phyloP scores from a whole-genome alignment of 2,113 vertebrate genomes.

The Platysternon megacephalum region DNA sequence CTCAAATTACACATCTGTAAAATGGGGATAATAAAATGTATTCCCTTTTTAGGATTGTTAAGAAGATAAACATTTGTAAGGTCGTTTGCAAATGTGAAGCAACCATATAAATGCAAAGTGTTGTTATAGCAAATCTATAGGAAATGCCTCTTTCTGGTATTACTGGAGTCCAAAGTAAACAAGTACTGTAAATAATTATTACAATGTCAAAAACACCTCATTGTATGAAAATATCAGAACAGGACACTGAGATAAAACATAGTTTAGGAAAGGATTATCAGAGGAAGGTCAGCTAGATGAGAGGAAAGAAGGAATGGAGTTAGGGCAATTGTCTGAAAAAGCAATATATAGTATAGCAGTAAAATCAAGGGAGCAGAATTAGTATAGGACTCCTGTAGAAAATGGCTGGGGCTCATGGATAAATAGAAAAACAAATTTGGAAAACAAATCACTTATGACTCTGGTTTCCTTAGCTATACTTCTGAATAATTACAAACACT shows the following conservation, averaged over 20 bases:
- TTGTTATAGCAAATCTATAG: neutral
- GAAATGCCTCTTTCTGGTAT: neutral
- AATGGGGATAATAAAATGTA: accelerated
- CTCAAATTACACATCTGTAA: neutral
- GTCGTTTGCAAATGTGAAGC: neutral
- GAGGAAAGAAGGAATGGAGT: neutral
- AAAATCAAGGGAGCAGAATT: neutral
- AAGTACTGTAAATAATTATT: neutral
- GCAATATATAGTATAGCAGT: neutral
- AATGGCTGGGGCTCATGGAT: neutral
- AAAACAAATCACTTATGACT: neutral
- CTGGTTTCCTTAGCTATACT: neutral
- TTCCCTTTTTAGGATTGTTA: neutral
- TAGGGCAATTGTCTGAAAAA: neutral
- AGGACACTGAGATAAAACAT: neutral
- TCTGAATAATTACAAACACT: neutral
- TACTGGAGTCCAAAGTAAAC: neutral
- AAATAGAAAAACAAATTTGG: neutral
- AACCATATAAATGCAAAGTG: conserved; percentile 7
- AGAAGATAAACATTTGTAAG: neutral
- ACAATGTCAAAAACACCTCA: neutral
- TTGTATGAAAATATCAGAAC: neutral
- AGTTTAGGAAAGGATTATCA: neutral
- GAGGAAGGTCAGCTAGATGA: neutral
- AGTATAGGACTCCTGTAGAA: neutral